Evolutionary conservation across 2,797 vertebrate genomes (phyloP), one percentile per base, ranked within the genome.

Genomic region (Acrossocheilus fasciatus): DNA sequence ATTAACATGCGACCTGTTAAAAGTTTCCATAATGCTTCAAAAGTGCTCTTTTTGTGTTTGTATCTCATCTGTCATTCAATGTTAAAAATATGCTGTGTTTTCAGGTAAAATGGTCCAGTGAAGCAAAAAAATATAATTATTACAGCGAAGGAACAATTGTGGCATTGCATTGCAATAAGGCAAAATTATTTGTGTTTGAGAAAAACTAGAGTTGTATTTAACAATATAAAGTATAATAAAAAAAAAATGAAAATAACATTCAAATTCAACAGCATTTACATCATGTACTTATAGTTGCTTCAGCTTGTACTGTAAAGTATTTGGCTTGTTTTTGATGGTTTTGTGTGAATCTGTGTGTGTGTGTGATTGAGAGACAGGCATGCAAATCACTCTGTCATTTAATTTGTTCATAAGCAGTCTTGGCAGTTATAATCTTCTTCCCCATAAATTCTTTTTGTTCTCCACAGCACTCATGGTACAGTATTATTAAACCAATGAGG

Each of bases 311-410:
- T 54, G 10, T 54, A 23, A 76, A 1, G 11, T 23, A 1, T 54
- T 36, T 54, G 30, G 2, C 17, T 20, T 34, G 14, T 54, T 76
- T 76, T 36, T 39, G 9, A 17, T 45, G 0, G 0, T 39, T 50
- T 4, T 52, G 18, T 76, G 10, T 41, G 7, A 52, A 20, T n/a
- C 1, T 47, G 45, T 47, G 52, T 54, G 9, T n/a, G 12, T 47
- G n/a, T 23, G 10, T 34, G 74, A 77, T 77, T 77, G 30, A 77
- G 50, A 54, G 73, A 75, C 73, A 50, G 15, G 47, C n/a, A 30
- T 26, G 43, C 6, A 15, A 30, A 52, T 39, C 47, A 7, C 50
- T 36, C 26, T 23, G 50, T 54, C 18, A 76, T 76, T 54, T 54
- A 54, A 54, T 54, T 23, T 14, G 30, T 57, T 76, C 50, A 76